Evolutionary conservation across 2,888 invertebrate genomes (phyloP), one percentile per base, ranked within the genome.

Genomic region (Caenorhabditis sp.): DNA sequence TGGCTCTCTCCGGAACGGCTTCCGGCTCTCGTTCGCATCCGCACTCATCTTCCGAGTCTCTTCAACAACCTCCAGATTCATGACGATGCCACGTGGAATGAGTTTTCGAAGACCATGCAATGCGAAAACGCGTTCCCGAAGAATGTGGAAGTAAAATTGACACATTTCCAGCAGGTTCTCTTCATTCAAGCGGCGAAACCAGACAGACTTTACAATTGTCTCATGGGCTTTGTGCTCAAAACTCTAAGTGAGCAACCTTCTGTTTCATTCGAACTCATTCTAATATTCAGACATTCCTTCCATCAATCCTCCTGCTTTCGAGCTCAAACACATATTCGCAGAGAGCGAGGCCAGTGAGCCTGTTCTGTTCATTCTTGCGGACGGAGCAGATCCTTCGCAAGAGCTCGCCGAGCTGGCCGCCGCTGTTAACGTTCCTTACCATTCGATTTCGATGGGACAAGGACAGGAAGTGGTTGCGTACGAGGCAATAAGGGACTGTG

Each of bases 381-480:
- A 95, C 24, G 97, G 96, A 39, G 93, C 94, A 37, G 97, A 98
- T 91, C 96, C 96, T 20, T 93, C 95, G 0, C 81, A 82, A 22
- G 95, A 95, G 89, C 91, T 95, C 9, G 91, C 92, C 71, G 92
- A 93, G 52, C 90, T 94, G 41, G 93, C 94, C 0, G 89, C 92
- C 17, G 91, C 91, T 8, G 15, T 59, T 8, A 81, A 90, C 75
- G 90, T 88, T 86, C 91, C 90, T 90, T 93, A 90, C 87, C 90
- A 89, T 74, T 93, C 93, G 90, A 92, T 92, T 87, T 81, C 80
- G 0, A 87, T 88, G 87, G 88, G 88, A 30, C 84, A 87, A 22
- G 83, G 87, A 48, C 85, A 83, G 39, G 81, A 82, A 56, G 43
- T 41, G 17, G 70, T 50, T 0, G 80, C 80, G 0, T 85, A 93